Percentiles rank a stretch among this genome's conserved stretches.
Evolutionary conservation across 2,113 vertebrate species (phyloP).

Genomic region (Rhea americana): DNA sequence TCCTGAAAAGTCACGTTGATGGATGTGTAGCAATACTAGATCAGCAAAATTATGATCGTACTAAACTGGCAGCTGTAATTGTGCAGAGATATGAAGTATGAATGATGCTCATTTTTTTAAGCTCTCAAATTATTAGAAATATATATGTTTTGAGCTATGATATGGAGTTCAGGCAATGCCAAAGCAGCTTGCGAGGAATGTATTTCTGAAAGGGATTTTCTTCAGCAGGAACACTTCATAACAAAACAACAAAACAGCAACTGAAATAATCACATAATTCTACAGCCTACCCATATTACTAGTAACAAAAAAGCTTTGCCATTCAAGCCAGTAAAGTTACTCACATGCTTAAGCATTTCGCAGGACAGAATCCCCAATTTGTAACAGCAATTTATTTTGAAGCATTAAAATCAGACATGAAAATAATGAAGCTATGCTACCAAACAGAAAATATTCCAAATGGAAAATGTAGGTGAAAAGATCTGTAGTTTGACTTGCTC

Average conservation of each 20-base stretch:
- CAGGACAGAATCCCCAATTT: slow-evolving; percentile 58
- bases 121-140: not conserved
- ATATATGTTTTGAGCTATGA: slow-evolving; percentile 32
- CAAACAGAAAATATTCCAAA: slow-evolving; percentile 73
- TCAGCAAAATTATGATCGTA: not conserved
- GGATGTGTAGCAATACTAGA: not conserved
- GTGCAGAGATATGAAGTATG: slow-evolving; percentile 12
- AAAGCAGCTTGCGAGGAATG: slow-evolving; percentile 41
- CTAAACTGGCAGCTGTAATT: not conserved
- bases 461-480: slow-evolving; percentile 69
- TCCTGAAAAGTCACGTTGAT: not conserved
- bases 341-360: slow-evolving; percentile 53
- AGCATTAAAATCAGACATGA: slow-evolving; percentile 65
- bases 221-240: not conserved
- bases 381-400: slow-evolving; percentile 39
- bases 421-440: slow-evolving; percentile 72
- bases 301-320: slow-evolving; percentile 48
- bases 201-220: slow-evolving; percentile 8
- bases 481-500: slow-evolving; percentile 46
- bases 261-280: not conserved
- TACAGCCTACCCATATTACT: not conserved
- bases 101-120: not conserved
- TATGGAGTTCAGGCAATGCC: slow-evolving; percentile 35
- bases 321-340: slow-evolving; percentile 63
- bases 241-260: slow-evolving; percentile 24